Base-by-base conservation (phyloP, 2,113 vertebrate genomes). In the Triplophysa siluroides region DNA sequence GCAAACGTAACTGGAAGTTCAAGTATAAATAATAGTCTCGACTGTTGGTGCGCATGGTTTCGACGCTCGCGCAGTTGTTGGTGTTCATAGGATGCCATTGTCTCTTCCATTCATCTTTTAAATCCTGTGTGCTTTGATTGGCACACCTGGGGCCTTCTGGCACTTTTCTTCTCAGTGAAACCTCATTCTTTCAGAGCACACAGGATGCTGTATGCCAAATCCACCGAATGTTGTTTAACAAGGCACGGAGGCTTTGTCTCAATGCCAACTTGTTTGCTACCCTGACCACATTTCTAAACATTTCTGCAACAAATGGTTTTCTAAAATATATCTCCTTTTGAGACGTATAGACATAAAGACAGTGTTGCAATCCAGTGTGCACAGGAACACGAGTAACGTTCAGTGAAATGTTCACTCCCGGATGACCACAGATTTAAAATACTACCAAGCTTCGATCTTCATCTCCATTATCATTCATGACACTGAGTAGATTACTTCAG, bases 41-140 rank as follows among this genome's bases (percentile, higher is more conserved):
- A 16, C 66, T 72, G 26, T 68, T 66, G 56, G 33, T 50, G 66
- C 3, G 29, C 29, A 29, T 29, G 38, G 60, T 78, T 78, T 64
- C 78, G 67, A 58, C 21, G 29, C 19, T 50, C 11, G 16, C 45
- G 5, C 45, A 18, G 1, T 1, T n/a, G 33, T 54, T 21, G 50
- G 18, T 56, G 54, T 56, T 4, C 26, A 16, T 69, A 26, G 1
- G 41, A 47, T 19, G 7, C 18, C 18, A 19, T 5, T 18, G 14
- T 19, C 26, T 70, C 52, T 68, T 29, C 16, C 52, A 56, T 56
- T 56, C 18, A 18, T 56, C 18, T 19, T 56, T 19, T 19, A 56
- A 56, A 19, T 56, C 52, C 52, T 8, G 7, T 19, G 18, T 56
- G n/a, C 52, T 56, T 56, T 14, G 11, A 14, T 50, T 50, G 16